Base-by-base conservation (phyloP, 2,113 vertebrate species). In the Poeciliopsis prolifica region DNA sequence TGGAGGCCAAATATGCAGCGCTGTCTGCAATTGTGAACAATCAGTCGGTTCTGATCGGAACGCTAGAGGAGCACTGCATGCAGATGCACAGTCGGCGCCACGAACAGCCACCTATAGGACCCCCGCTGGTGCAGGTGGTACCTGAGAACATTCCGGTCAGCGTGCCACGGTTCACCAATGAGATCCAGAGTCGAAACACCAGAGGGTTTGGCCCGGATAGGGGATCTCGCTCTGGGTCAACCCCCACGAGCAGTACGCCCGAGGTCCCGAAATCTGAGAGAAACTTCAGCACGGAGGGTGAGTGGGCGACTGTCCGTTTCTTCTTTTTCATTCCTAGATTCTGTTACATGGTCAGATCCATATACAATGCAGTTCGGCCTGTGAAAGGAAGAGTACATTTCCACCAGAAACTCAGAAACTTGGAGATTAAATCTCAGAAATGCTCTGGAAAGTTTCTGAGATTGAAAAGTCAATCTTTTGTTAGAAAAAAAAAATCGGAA, bases 111-210 rank as follows among this genome's bases (percentile, higher is more conserved):
- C 95, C 95, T 0, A 77, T 93, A 19, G 94, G 97, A 12, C 98
- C 98, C 1, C 97, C 97, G 0, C 94, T 99, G 0, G 97, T 98
- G 74, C 97, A 98, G 88, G 97, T 97, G 1, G 97, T 99, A 79
- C 98, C 98, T 0, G 97, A 97, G 78, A 96, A 97, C 82, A 96
- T 97, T 37, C 97, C 97, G 4, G 95, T 95, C 77, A 96, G 93
- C 33, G 95, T 94, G 48, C 94, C 96, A 19, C 95, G 96, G 33
- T 95, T 97, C 31, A 94, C 92, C 61, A 99, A 99, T 0, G 98
- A 99, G 94, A 99, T 99, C 77, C 98, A 97, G 88, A 93, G 95
- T 61, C 96, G 96, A 64, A 94, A 94, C 51, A 85, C 82, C 17
- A 93, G 95, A 0, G 87, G 93, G 0, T 95, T 97, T 68, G 92